Evolutionary conservation across 1,140 invertebrate species (phyloP).

Genomic region (Diorhabda sublineata): DNA sequence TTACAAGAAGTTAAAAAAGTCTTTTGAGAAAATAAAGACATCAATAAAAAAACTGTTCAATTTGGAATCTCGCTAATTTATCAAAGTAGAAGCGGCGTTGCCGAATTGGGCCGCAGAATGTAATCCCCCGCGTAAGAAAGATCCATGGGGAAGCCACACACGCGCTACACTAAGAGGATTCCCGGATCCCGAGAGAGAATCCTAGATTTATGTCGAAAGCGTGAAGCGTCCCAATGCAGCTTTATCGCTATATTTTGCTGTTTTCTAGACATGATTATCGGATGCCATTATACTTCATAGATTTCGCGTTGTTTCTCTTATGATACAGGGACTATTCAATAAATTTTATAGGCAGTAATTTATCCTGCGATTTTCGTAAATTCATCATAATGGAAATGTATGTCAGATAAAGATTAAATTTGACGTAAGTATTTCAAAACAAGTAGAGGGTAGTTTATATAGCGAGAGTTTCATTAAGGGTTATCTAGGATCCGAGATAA

Average conservation of each 20-base stretch:
- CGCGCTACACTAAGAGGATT: constrained; percentile 36
- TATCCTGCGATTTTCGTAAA: too few species aligned
- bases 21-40: neutral
- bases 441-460: too few species aligned
- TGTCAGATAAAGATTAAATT: too few species aligned
- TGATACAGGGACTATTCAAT: too few species aligned
- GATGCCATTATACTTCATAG: constrained; percentile 26
- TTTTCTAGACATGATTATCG: constrained; percentile 31
- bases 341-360: too few species aligned
- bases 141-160: constrained; percentile 33
- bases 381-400: too few species aligned
- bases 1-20: too few species aligned
- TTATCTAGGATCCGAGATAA: too few species aligned
- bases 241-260: constrained; percentile 36
- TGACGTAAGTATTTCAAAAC: too few species aligned
- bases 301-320: constrained; percentile 1
- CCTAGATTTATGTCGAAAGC: constrained; percentile 36
- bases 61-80: constrained; percentile 23
- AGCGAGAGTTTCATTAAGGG: too few species aligned
- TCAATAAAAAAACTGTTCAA: neutral
- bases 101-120: constrained; percentile 23
- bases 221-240: constrained; percentile 33
- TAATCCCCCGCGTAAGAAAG: constrained; percentile 32
- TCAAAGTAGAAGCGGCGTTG: constrained; percentile 18
- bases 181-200: constrained; percentile 30